Base-by-base conservation (phyloP, 64 coral and sea anemone species). In the Pocillopora damicornis region DNA sequence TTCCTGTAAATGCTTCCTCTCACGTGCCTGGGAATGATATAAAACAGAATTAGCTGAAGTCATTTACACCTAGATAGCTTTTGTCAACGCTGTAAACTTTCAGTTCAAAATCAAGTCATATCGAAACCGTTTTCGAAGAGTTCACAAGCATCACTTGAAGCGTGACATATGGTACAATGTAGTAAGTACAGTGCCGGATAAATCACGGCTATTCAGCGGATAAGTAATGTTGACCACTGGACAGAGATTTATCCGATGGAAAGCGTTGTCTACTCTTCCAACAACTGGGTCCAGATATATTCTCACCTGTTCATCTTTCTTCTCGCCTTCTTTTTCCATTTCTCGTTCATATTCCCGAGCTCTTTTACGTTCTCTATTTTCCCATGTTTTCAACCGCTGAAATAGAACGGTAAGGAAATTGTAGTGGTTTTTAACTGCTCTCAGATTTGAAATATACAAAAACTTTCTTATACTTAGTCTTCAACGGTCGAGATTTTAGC, bases 261-360 rank as follows among this genome's bases (percentile, higher is more conserved):
- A 51, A 51, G 42, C 42, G 42, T 51, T 51, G 42, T 51, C 42
- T 51, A 51, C 7, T 7, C 7, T 51, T 7, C 42, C 42, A 51
- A 51, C 42, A 4, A 51, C 42, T 51, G 42, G 42, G 42, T 51
- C 42, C 42, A 15, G 15, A 0, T 79, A 15, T 62, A 5, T 13
- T 14, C 61, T 59, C 83, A 98, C 95, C 95, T 95, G 97, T 76
- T 99, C 97, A 61, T 95, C 93, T 66, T 99, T 94, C 74, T 90
- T 95, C 63, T 99, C 96, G 60, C 89, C 88, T 91, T 99, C 96
- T 82, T 99, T 99, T 87, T 99, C 96, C 66, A 94, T 85, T 78
- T 99, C 96, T 75, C 97, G 87, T 75, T 99, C 97, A 38, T 99
- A 99, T 86, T 99, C 97, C 5, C 97, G 78, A 2, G 59, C 89